phyloP scores from a whole-genome alignment of 2,797 vertebrate species.

The Vipera ursinii region DNA sequence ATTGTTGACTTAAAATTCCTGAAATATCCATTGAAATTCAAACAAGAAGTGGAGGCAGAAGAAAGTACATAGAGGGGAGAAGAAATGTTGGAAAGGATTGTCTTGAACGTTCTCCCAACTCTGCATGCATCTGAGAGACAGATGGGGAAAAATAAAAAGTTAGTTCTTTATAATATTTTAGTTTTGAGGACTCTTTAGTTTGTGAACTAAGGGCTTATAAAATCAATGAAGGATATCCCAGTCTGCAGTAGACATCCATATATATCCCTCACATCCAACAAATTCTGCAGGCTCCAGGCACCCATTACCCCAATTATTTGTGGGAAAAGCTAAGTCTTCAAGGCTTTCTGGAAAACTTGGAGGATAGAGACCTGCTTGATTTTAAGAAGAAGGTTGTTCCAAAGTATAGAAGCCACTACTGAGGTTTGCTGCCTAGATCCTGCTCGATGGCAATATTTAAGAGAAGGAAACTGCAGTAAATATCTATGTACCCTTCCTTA shows the following conservation, averaged over 20 bases:
- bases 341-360: neutral
- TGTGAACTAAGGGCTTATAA: neutral
- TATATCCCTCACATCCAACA: neutral
- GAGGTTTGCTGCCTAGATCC: neutral
- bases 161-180: neutral
- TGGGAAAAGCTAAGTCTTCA: neutral
- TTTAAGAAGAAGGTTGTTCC: neutral
- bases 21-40: conserved; percentile 1
- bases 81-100: neutral
- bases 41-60: neutral
- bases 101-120: neutral
- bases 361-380: neutral
- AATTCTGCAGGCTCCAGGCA: neutral
- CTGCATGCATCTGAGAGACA: neutral
- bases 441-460: neutral
- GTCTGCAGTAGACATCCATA: neutral
- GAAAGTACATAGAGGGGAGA: neutral
- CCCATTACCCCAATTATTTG: neutral
- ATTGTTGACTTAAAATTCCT: conserved; percentile 26
- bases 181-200: neutral
- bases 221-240: neutral
- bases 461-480: neutral
- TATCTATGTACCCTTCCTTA: neutral
- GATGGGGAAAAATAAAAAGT: neutral
- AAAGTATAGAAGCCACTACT: neutral